phyloP scores from a whole-genome alignment of 2,797 vertebrate genomes.

The Oryzias dopingdopingensis region DNA sequence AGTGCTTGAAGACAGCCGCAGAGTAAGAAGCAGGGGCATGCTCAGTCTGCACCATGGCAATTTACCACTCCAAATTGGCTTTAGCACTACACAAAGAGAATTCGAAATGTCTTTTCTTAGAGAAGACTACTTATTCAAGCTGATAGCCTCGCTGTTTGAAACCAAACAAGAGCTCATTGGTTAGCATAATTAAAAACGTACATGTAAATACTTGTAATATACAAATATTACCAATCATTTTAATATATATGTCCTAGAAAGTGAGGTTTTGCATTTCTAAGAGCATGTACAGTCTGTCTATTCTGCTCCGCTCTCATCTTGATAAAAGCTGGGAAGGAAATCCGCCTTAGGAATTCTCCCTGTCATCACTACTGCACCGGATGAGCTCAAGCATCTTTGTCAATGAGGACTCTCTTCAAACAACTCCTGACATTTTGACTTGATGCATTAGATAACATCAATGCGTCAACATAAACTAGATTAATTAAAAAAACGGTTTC shows the following conservation, averaged over 20 bases:
- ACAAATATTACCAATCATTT: too few relatives aligned
- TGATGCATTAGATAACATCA: slow-evolving; percentile 14
- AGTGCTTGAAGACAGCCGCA: slow-evolving; percentile 64
- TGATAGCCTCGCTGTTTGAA: slow-evolving; percentile 55
- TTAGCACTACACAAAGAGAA: slow-evolving; percentile 62
- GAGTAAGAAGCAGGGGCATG: slow-evolving; percentile 65
- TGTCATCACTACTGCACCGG: slow-evolving; percentile 48
- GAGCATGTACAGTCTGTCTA: slow-evolving; percentile 48
- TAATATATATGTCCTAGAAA: background rate
- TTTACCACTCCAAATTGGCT: slow-evolving; percentile 76
- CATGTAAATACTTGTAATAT: too few relatives aligned
- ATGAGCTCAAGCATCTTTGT: slow-evolving; percentile 55
- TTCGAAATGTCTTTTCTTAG: slow-evolving; percentile 68
- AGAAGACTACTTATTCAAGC: slow-evolving; percentile 56
- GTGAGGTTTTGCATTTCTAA: slow-evolving; percentile 24
- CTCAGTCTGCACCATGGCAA: slow-evolving; percentile 69
- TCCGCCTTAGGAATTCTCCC: slow-evolving; percentile 55
- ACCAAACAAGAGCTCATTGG: slow-evolving; percentile 36
- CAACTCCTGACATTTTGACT: slow-evolving; percentile 35
- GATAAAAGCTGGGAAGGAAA: slow-evolving; percentile 64
- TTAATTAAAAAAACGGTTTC: slow-evolving; percentile 2
- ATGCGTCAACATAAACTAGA: background rate
- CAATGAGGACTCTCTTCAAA: slow-evolving; percentile 42
- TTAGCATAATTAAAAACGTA: slow-evolving; percentile 8
- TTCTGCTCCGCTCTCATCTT: slow-evolving; percentile 46